phyloP scores from a whole-genome alignment of 2,888 invertebrate genomes.

The Willowsia nigromaculata region DNA sequence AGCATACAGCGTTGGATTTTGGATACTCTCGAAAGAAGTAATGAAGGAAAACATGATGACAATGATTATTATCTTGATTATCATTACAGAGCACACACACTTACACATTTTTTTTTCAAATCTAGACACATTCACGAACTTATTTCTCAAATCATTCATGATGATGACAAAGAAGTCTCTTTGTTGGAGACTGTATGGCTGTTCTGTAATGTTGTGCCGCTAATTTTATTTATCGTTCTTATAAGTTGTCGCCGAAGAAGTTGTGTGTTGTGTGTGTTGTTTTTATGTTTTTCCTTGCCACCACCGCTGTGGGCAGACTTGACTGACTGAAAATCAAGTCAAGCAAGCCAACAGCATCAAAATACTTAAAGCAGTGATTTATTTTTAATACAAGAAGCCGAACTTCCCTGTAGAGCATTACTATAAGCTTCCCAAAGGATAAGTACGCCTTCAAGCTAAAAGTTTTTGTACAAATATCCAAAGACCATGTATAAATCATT shows the following conservation, averaged over 20 bases:
- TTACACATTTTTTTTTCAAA: not conserved
- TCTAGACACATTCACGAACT: slow-evolving; percentile 32
- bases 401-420: slow-evolving; percentile 57
- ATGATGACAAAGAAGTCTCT: slow-evolving; percentile 63
- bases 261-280: not conserved
- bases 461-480: slow-evolving; percentile 38
- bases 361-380: slow-evolving; percentile 56
- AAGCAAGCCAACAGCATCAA: slow-evolving; percentile 33
- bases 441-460: slow-evolving; percentile 47
- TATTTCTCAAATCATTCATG: slow-evolving; percentile 51
- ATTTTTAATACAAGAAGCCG: slow-evolving; percentile 65
- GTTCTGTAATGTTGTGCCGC: slow-evolving; percentile 53
- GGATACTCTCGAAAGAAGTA: slow-evolving; percentile 37
- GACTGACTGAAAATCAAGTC: slow-evolving; percentile 47
- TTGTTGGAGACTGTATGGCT: slow-evolving; percentile 59
- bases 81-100: slow-evolving; percentile 60
- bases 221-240: slow-evolving; percentile 60
- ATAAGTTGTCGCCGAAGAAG: not conserved
- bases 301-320: slow-evolving; percentile 41
- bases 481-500: not conserved
- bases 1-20: not conserved
- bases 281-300: not conserved
- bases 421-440: slow-evolving; percentile 36
- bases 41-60: slow-evolving; percentile 69
- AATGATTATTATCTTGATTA: slow-evolving; percentile 70